Evolutionary conservation across 2,888 invertebrate genomes (phyloP), one percentile per base, ranked within the genome.

Genomic region (Drosophila formosana): DNA sequence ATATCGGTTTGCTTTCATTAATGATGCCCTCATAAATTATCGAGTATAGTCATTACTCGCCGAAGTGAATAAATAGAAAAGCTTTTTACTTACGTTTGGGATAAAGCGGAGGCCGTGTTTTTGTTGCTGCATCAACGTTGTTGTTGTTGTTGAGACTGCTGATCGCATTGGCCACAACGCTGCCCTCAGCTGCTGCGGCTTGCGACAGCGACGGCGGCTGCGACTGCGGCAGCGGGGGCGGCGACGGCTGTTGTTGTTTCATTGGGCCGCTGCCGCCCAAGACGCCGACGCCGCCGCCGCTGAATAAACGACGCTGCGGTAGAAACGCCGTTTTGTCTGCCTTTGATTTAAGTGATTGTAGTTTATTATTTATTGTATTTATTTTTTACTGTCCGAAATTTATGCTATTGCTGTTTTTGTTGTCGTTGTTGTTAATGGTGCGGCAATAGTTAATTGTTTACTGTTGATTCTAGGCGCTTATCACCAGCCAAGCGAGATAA

Each of bases 221-320:
- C 30, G 72, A 45, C 32, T 50, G 66, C 67, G 66, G 52, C 67
- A 85, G 34, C 66, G 66, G 37, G 11, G 85, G 88, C 51, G 88
- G 79, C 65, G 75, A 53, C 60, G 53, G 74, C 51, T 52, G 73
- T 25, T 78, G 75, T 11, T 75, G 79, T 37, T 75, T 67, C 58
- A 75, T 63, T 28, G 63, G 37, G 30, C 56, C 66, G 66, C 63
- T 62, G 68, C 56, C 74, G 69, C 70, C 46, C 56, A 67, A 53
- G 56, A 55, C 57, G 70, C 69, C 69, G 39, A 64, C 67, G 25
- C 67, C 72, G 61, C 88, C 90, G 71, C 89, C 78, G 70, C 75
- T 80, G 43, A 85, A 85, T 26, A 89, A 71, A 71, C 89, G 89
- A 56, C 90, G 89, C 63, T 88, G 87, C 72, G 84, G 88, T 73